Base-by-base conservation (phyloP, 2,113 vertebrate species). In the Dryoscopus gambensis region DNA sequence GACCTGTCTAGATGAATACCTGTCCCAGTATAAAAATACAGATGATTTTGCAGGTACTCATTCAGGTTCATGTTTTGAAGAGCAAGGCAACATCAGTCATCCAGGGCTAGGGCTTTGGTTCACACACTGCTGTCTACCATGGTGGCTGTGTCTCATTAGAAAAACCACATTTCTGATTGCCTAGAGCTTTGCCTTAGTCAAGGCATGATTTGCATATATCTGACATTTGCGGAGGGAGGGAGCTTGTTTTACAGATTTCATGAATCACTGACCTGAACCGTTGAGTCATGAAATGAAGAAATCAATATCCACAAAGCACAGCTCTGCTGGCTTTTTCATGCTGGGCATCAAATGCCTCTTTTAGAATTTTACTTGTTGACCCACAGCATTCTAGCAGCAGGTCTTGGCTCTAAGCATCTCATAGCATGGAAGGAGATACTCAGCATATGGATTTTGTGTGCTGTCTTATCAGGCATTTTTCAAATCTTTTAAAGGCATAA, bases 231-330 rank as follows among this genome's bases (percentile, higher is more conserved):
- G 28, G 68, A 46, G 56, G 17, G 75, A 27, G 25, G 39, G 68
- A 74, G 71, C 75, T 86, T 92, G 67, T 88, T 80, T 83, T 94
- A 73, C 52, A 94, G 63, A 76, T 83, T 95, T 88, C 25, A 24
- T 77, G 55, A 90, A 39, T 90, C 94, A 67, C 50, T 84, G 90
- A 84, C 68, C 75, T 86, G 90, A 93, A 84, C 46, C 11, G 1
- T 15, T 77, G 73, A 90, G 75, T 95, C 90, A 84, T 59, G 71
- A 95, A 94, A 86, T 86, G 63, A 88, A 84, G 71, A 80, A 90
- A 88, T 92, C 1, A 90, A 86, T 84, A 88, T 42, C 71, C 0
- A 0, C 64, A 81, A 88, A 92, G 75, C 14, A 2, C 76, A 39
- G 75, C 7, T 2, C 79, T 86, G 40, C 64, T 9, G 2, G 21